Evolutionary conservation across 2,113 vertebrate genomes (phyloP), one percentile per base, ranked within the genome.

Genomic region (Poecilia latipinna): DNA sequence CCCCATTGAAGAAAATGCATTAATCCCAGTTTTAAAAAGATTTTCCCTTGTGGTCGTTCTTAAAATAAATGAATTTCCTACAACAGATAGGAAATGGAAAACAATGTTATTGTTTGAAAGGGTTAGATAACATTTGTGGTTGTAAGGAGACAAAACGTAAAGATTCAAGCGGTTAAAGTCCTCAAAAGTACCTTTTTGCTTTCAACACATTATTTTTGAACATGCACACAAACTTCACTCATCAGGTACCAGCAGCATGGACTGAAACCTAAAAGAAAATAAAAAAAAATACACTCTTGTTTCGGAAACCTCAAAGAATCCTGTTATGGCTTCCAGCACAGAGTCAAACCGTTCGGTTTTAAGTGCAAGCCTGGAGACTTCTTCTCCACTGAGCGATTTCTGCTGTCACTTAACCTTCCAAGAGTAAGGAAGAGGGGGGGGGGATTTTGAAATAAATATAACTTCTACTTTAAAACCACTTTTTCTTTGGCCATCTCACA

Each of bases 371-470:
- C 42, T 12, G 1, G 61, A 66, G 71, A 24, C 28, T 32, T 63
- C 26, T 78, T 67, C 65, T 65, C 64, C 65, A 37, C 32, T 28
- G 72, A 80, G 60, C n/a, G 22, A 72, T 51, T n/a, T 17, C 28
- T 11, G 4, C 76, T 28, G 13, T 68, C 76, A 79, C 79, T 66
- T 80, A 78, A 80, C 77, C 83, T 72, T 78, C 48, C 39, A 17
- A 78, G 33, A 39, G 61, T 24, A 66, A 76, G 61, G n/a, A n/a
- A n/a, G n/a, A n/a, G 57, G 44, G 29, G 28, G 10, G 2, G 39
- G 39, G 28, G 39, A 65, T 80, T 80, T 82, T 35, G 22, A 79
- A 78, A 82, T 74, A 83, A 83, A 79, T 61, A 83, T 75, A 63
- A 82, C 69, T 26, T 71, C 11, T 28, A 80, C 69, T 70, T 42